Evolutionary conservation across 2,113 vertebrate genomes (phyloP), one percentile per base, ranked within the genome.

Genomic region (Mormyrus iriodes): DNA sequence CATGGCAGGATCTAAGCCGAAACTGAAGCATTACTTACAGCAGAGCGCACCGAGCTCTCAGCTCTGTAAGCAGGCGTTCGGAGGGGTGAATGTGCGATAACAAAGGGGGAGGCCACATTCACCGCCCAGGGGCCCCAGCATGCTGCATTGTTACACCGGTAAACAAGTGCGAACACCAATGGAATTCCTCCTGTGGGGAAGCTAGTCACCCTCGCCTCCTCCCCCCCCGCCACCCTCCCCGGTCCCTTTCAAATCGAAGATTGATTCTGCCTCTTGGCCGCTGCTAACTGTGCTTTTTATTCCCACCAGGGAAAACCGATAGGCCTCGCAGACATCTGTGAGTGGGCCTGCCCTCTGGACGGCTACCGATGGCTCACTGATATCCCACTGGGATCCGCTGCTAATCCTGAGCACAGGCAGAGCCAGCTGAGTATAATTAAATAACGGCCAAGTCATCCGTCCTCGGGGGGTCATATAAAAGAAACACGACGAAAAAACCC

Each of bases 101-200:
- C 44, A 73, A 21, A 86, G 49, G 48, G 27, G 85, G 85, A 49
- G 85, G 51, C 15, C 84, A 27, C 21, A 17, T 24, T 48, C 39
- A 6, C 19, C 24, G 19, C 3, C 21, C 4, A 35, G 49, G 85
- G 85, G 49, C 94, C 92, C 95, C 93, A 93, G 94, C 93, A 13
- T 92, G 92, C 90, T 91, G 90, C 90, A 90, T 93, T 93, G 95
- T 95, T 94, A 94, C 94, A 94, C 94, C 89, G 95, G 95, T 94
- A 94, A 95, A 94, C 93, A 92, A 92, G 91, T 89, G 90, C 90
- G 91, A 94, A 93, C 91, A 91, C 91, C 91, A 88, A 88, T 94
- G 93, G 94, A 95, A 95, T 95, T 94, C 94, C 93, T 92, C 91
- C 31, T 89, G 91, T 91, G 93, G 92, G 94, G 94, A 93, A 94